Base-by-base conservation (phyloP, 2,888 invertebrate genomes). In the Tanytarsus gracilentus region DNA sequence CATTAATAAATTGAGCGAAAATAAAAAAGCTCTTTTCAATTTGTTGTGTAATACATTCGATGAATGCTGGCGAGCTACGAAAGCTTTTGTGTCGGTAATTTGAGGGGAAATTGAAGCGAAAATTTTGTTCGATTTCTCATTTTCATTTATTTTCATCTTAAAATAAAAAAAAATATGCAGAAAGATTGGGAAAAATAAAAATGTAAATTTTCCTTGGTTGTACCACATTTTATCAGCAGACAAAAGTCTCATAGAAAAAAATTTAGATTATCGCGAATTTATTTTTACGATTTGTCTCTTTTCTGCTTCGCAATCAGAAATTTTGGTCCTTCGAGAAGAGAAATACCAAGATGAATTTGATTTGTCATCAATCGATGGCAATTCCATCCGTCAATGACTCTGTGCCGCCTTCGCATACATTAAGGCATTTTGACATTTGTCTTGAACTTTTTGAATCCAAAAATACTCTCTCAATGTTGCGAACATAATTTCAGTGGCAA, bases 201-300 rank as follows among this genome's bases (percentile, higher is more conserved):
- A 56, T 56, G 55, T 27, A 56, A 56, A 56, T 56, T 56, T 56
- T 53, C 23, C 36, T 36, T 36, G 9, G 18, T 11, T 44, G 44
- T 44, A 18, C 44, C 9, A 44, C 18, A 36, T 36, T 36, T 14
- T 36, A 33, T 5, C 33, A 9, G 6, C 9, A 33, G 33, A n/a
- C 9, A 33, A n/a, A 33, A 33, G 6, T n/a, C 14, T 52, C 27
- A 26, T 25, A 9, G 27, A 16, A 51, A 56, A 36, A 9, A 23
- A 53, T 40, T 40, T 56, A 29, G 55, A 56, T 56, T 56, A 56
- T 56, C 55, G 55, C 55, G 55, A 56, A 56, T 56, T 56, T 56
- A 56, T 56, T 56, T 56, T 56, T 56, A 56, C 11, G 16, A 27
- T 5, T 40, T 56, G 55, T 56, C 40, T 18, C 55, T 40, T 40